Percentiles rank a stretch among this genome's conserved stretches.
phyloP scores from a whole-genome alignment of 2,797 vertebrate genomes.

The Mycteria americana region DNA sequence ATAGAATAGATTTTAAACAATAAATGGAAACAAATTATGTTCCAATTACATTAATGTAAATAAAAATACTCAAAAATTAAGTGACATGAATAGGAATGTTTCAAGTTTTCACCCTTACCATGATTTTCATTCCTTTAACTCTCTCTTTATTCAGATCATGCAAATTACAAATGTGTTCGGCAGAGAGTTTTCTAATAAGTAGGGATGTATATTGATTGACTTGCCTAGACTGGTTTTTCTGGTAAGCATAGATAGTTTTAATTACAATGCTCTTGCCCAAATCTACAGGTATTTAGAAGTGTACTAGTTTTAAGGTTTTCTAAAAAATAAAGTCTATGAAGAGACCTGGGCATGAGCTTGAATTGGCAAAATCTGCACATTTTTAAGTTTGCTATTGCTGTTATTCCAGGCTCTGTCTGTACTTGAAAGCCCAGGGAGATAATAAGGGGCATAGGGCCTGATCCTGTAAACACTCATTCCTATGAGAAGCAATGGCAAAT shows the following conservation, averaged over 20 bases:
- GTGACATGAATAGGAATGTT: background rate
- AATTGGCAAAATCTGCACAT: background rate
- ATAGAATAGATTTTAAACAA: background rate
- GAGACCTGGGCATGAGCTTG: background rate
- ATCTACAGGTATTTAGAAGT: background rate
- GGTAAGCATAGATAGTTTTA: background rate
- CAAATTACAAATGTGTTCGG: background rate
- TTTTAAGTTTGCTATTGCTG: background rate
- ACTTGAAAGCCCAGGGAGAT: background rate
- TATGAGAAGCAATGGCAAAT: background rate
- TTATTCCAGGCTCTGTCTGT: background rate
- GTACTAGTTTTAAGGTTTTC: background rate
- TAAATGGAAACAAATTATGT: background rate
- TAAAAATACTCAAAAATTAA: background rate
- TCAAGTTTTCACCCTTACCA: background rate
- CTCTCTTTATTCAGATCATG: background rate
- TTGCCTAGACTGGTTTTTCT: background rate
- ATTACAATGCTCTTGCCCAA: background rate
- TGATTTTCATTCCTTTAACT: background rate
- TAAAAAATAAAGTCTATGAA: background rate
- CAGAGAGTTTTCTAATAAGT: background rate
- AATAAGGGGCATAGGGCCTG: background rate
- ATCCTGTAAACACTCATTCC: background rate
- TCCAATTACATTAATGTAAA: background rate
- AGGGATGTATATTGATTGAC: background rate